Evolutionary conservation across 2,797 vertebrate genomes (phyloP).

Genomic region (Sylvia borin): DNA sequence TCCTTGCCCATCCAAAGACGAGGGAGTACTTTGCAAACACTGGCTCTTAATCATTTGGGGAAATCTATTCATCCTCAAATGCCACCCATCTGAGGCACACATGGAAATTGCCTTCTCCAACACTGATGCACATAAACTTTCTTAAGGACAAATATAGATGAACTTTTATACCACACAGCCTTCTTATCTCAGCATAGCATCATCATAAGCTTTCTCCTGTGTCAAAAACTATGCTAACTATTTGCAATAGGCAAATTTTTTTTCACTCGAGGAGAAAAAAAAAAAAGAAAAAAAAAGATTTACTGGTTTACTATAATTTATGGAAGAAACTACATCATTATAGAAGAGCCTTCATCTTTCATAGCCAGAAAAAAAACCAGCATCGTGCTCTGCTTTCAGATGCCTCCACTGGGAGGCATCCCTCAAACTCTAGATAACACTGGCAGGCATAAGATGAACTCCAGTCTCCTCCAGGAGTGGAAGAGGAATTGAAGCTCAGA

Average conservation of each 20-base stretch:
- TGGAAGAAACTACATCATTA: conserved; percentile 16
- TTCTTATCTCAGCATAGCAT: background rate
- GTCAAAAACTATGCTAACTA: background rate
- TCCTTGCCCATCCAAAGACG: background rate
- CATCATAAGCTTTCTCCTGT: background rate
- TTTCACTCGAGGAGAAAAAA: background rate
- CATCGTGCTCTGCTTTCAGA: background rate
- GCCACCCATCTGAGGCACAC: background rate
- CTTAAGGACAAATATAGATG: background rate
- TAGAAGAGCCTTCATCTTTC: background rate
- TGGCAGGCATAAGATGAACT: background rate
- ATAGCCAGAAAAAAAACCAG: background rate
- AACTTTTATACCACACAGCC: background rate
- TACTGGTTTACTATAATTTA: conserved; percentile 14
- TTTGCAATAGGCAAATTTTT: background rate
- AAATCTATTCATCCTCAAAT: background rate
- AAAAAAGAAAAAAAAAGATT: background rate
- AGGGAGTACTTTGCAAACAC: background rate
- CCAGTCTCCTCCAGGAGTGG: background rate
- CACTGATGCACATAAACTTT: background rate
- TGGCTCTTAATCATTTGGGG: background rate
- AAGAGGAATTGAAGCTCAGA: background rate
- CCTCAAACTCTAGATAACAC: conserved; percentile 18
- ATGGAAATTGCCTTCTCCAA: background rate
- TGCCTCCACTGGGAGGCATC: conserved; percentile 42